Evolutionary conservation across 2,888 invertebrate species (phyloP), one percentile per base, ranked within the genome.

Genomic region (Latrodectus hesperus): DNA sequence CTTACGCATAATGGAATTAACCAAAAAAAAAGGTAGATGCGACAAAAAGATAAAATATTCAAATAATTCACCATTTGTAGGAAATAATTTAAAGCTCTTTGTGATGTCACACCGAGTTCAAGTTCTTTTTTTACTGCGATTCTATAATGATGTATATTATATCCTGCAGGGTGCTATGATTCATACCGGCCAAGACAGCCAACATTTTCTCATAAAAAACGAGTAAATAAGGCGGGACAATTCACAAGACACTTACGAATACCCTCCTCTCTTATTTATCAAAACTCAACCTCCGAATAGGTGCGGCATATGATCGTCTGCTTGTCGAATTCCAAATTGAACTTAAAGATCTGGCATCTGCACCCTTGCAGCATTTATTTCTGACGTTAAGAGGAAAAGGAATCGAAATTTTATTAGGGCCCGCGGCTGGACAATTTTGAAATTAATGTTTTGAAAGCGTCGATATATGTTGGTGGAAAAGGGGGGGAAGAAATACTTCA

Each of bases 341-440:
- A 68, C 67, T 68, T 17, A 68, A 11, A 22, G 22, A 68, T 68
- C 26, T 68, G 67, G 26, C 67, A 68, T 26, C 17, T 68, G 67
- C 67, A 68, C 67, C 67, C 17, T 68, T 26, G 26, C 67, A 0
- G 16, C 67, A 68, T 68, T 22, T 11, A 22, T 68, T 26, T 68
- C 67, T 17, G 26, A 17, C 67, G 67, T 17, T 38, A 12, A 74
- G 64, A 16, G 64, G 55, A 53, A 64, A 49, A 76, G 51, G 60
- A 53, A 80, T 80, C 73, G 80, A 9, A 70, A 65, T 80, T 73
- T 80, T 73, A 80, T 72, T 53, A 72, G 26, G 16, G 64, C 52
- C 73, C 64, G 26, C 22, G 17, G 10, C 12, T 51, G 68, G 68
- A 64, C 68, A 14, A 68, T 68, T 68, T 22, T 14, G 49, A 71